These are phyloP conservation scores for Ellobium chinense DNA, from an alignment of 2,888 invertebrate species.

Conservation along the genomic window DNA sequence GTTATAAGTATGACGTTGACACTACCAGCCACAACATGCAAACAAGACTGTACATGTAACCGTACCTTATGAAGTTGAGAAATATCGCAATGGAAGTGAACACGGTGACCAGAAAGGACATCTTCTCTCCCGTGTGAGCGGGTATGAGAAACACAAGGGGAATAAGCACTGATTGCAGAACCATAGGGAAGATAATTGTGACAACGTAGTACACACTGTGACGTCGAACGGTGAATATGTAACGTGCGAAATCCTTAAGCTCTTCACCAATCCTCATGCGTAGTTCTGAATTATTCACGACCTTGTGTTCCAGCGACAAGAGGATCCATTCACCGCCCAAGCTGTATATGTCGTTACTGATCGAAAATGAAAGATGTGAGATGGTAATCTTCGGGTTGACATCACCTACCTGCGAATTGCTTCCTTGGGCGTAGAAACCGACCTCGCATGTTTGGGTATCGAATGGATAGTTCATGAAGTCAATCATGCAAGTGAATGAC, in stretches of 20 bases:
- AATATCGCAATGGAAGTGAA: slow-evolving; percentile 7
- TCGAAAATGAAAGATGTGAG: neutral
- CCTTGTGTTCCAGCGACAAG: neutral
- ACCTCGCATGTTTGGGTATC: slow-evolving; percentile 1
- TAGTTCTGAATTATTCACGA: neutral
- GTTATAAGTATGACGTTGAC: too few species aligned
- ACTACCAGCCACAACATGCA: too few species aligned
- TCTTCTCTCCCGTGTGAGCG: slow-evolving; percentile 6
- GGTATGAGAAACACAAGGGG: slow-evolving; percentile 16
- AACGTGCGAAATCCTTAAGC: neutral
- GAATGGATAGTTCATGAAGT: slow-evolving; percentile 3
- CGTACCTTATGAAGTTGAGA: slow-evolving; percentile 4
- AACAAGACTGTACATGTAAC: too few species aligned
- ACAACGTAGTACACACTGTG: slow-evolving; percentile 1
- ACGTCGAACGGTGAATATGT: neutral
- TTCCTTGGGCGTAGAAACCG: neutral
- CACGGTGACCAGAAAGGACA: neutral
- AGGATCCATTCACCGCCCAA: slow-evolving; percentile 17
- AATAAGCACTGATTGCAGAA: slow-evolving; percentile 5
- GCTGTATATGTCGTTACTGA: too few species aligned
- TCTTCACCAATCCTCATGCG: too few species aligned
- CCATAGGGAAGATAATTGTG: slow-evolving; percentile 13
- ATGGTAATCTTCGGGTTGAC: neutral
- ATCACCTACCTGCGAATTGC: too few species aligned
- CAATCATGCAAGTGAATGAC: neutral